A percentile compares a stretch with the other conserved stretches of the same genome.
Evolutionary conservation across 1,140 invertebrate species (phyloP).

Genomic region (Adoxophyes honmai): DNA sequence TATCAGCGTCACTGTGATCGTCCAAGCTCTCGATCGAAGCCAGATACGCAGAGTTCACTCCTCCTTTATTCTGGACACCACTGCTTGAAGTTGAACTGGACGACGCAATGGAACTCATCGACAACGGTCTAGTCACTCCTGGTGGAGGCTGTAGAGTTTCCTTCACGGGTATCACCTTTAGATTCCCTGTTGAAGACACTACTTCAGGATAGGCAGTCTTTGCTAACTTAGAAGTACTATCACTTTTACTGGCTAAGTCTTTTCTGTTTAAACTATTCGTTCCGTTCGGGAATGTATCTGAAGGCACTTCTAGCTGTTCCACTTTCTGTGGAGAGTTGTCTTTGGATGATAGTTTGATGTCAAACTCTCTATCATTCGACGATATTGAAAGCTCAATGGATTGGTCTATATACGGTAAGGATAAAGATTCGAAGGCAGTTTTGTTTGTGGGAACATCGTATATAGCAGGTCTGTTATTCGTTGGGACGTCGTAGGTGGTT

Average conservation of each 20-base stretch:
- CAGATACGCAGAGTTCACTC: constrained; percentile 82
- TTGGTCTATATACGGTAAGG: constrained; percentile 67
- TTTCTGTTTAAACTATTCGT: constrained; percentile 63
- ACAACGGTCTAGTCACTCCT: constrained; percentile 81
- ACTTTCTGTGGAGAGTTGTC: constrained; percentile 51
- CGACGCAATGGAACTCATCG: constrained; percentile 89
- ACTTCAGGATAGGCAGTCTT: constrained; percentile 59
- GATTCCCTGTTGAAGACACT: constrained; percentile 61
- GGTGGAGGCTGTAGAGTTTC: constrained; percentile 53
- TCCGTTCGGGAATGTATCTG: constrained; percentile 54
- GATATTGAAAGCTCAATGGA: constrained; percentile 67
- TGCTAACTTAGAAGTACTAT: constrained; percentile 41
- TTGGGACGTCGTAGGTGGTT: constrained; percentile 67
- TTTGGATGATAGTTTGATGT: constrained; percentile 66
- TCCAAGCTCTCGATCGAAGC: constrained; percentile 89
- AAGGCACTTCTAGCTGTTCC: constrained; percentile 42
- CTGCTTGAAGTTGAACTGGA: constrained; percentile 85
- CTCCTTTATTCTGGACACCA: constrained; percentile 77
- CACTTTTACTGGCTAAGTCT: constrained; percentile 42
- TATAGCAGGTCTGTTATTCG: constrained; percentile 49
- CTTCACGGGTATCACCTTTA: constrained; percentile 54
- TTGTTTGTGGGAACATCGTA: constrained; percentile 69
- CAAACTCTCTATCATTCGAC: constrained; percentile 69
- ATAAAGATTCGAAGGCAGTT: constrained; percentile 63
- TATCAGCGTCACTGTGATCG: constrained; percentile 80